Evolutionary conservation across 35 echinoderm and acorn worm genomes (phyloP).

Genomic region (Patiria miniata): DNA sequence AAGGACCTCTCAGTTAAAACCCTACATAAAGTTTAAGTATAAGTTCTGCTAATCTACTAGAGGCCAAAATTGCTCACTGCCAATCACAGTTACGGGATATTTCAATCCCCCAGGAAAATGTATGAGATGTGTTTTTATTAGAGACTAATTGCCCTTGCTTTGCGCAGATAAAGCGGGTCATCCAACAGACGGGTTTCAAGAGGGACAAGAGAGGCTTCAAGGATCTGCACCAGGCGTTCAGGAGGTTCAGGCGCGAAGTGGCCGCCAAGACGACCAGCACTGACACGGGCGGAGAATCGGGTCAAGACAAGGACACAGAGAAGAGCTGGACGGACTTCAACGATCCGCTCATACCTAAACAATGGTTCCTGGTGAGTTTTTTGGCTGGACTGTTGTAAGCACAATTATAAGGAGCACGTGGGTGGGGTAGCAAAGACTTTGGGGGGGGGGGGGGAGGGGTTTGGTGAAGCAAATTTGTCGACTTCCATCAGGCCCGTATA

Average conservation of each 20-base stretch:
- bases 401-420: no score
- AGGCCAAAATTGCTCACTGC: no score
- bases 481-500: no score
- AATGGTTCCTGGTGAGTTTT: constrained; percentile 94
- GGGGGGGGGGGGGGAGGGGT: no score
- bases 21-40: no score
- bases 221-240: constrained; percentile 66
- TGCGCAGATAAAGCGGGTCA: constrained; percentile 74
- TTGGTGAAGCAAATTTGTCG: background rate
- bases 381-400: no score
- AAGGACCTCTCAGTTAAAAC: no score
- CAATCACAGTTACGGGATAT: no score
- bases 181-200: constrained; percentile 79
- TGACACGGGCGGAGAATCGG: background rate
- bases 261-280: background rate
- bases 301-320: background rate
- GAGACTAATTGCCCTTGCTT: no score
- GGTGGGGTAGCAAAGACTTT: background rate
- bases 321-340: constrained; percentile 71
- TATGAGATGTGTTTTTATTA: no score
- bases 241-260: background rate
- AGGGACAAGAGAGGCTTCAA: constrained; percentile 86
- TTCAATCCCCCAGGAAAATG: no score
- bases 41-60: no score
- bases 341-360: constrained; percentile 84